Conservation (phyloP, 1,140 invertebrate species). For the Lepidurus packardi region DNA sequence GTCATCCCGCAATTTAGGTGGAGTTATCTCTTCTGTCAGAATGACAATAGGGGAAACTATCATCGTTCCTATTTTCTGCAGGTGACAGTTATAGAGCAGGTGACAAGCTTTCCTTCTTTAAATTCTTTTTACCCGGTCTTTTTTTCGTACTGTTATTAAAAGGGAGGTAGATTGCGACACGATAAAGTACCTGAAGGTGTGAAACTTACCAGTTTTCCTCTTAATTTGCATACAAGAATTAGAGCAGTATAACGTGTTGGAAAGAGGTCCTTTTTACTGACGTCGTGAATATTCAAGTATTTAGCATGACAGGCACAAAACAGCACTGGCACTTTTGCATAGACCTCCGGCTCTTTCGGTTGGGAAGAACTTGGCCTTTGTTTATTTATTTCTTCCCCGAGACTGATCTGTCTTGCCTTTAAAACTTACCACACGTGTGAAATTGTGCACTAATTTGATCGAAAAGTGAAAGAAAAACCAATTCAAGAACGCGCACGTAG, state of each 20-base stretch:
- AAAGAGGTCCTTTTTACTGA: not conserved
- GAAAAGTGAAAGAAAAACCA: too few species aligned
- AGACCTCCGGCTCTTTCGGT: conserved; percentile 9
- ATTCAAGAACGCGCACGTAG: too few species aligned
- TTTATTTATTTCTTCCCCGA: not conserved
- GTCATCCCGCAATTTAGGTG: too few species aligned
- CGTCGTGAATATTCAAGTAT: conserved; percentile 11
- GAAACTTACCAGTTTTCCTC: not conserved
- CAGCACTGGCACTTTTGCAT: not conserved
- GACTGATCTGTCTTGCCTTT: not conserved
- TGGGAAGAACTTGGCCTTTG: not conserved
- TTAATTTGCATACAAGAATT: not conserved
- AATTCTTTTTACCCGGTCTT: not conserved
- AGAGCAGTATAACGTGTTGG: not conserved
- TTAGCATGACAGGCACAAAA: conserved; percentile 19
- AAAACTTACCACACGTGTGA: not conserved
- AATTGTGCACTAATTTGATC: not conserved
- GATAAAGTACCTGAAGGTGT: not conserved
- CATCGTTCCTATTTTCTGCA: too few species aligned
- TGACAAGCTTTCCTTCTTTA: too few species aligned
- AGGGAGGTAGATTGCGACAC: not conserved
- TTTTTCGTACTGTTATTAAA: not conserved
- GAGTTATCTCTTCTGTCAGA: too few species aligned
- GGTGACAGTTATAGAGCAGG: too few species aligned
- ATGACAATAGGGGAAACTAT: too few species aligned